Percentiles rank a stretch among this genome's conserved stretches.
phyloP scores from a whole-genome alignment of 2,888 invertebrate genomes.

The Octodonta nipae region DNA sequence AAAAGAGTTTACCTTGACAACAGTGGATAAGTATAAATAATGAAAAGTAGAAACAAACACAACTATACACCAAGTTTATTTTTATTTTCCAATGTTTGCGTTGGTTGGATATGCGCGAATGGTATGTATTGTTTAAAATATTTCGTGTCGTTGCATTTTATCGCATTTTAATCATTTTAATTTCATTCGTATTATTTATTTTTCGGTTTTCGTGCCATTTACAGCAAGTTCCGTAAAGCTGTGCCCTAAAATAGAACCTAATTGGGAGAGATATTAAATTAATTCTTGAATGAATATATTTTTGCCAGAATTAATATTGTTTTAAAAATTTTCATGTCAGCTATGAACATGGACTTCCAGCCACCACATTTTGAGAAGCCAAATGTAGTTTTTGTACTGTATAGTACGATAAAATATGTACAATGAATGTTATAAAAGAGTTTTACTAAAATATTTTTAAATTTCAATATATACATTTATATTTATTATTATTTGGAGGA shows the following conservation, averaged over 20 bases:
- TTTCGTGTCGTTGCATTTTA: slow-evolving; percentile 9
- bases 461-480: too few species aligned
- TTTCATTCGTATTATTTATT: slow-evolving; percentile 9
- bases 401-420: too few species aligned
- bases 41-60: slow-evolving; percentile 24
- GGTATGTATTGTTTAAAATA: slow-evolving; percentile 34
- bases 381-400: too few species aligned
- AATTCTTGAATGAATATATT: too few species aligned
- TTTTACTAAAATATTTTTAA: too few species aligned
- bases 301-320: too few species aligned
- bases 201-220: slow-evolving; percentile 9
- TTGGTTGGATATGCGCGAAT: slow-evolving; percentile 37
- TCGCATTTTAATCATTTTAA: slow-evolving; percentile 11
- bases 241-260: slow-evolving; percentile 33
- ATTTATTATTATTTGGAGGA: too few species aligned
- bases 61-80: slow-evolving; percentile 35
- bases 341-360: too few species aligned
- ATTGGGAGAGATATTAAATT: slow-evolving; percentile 32
- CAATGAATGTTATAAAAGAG: too few species aligned
- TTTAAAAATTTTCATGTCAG: too few species aligned
- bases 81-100: slow-evolving; percentile 37
- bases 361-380: too few species aligned
- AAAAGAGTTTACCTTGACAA: slow-evolving; percentile 7
- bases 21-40: too few species aligned
- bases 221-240: slow-evolving; percentile 33